Base-by-base conservation (phyloP, 2,797 vertebrate genomes). In the Enteromius radiatus region DNA sequence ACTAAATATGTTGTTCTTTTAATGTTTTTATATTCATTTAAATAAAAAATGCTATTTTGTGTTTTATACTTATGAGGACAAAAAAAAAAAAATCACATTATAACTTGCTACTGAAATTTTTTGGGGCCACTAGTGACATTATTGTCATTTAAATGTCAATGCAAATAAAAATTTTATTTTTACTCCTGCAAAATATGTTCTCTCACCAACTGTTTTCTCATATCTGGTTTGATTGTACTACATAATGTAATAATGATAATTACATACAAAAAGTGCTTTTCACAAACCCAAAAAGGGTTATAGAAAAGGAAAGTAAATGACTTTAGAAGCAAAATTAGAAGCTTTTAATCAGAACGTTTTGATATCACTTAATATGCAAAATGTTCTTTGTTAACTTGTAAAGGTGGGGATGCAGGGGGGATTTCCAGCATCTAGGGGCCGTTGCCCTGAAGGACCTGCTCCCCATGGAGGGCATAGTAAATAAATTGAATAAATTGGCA, bases 361-460 rank as follows among this genome's bases (percentile, higher is more conserved):
- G 43, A 17, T 23, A 69, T 43, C 38, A 4, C 11, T 1, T 23
- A 28, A 15, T 19, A 47, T 47, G 47, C 15, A 19, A 47, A 70
- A 31, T 71, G 69, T 19, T 71, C 47, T 70, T 7, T 71, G 15
- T 12, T 7, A 21, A 49, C 8, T 31, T 21, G 11, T 23, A 33
- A 65, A 65, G 63, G 63, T 65, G 63, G 31, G 49, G 71, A 38
- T 56, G 71, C 71, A 38, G 49, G 7, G 47, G 28, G n/a, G 70
- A 52, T 45, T n/a, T 36, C 28, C 17, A 33, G 70, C 47, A 73
- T 52, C 70, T 52, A 52, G 70, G 70, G 70, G 45, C 31, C 0
- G 0, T 17, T 36, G 33, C 6, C 3, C 49, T 74, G 71, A 54
- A 33, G 70, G 70, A 73, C 45, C 45, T 38, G 11, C 33, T 56